Percentiles rank a stretch among this genome's conserved stretches.
These are phyloP conservation scores for Pituophis catenifer DNA, from an alignment of 2,113 vertebrate genomes.

Conservation along the genomic window DNA sequence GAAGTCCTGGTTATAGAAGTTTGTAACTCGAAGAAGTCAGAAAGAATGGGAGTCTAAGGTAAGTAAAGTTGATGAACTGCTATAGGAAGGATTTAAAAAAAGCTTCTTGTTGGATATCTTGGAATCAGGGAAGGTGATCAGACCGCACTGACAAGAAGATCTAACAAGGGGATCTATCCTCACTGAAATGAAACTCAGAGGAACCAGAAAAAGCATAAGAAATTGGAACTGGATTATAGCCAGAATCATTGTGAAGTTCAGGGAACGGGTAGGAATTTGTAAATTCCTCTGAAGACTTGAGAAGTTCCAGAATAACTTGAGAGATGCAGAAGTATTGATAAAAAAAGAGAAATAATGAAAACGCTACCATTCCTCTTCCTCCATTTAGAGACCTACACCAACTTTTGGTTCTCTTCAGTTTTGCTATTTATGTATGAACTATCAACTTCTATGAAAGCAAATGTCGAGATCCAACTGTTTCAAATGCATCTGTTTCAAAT, in stretches of 20 bases:
- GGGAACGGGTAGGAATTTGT: not conserved
- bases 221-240: not conserved
- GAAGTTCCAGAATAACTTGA: too few species aligned
- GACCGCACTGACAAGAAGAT: not conserved
- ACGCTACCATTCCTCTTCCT: not conserved
- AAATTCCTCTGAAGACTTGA: not conserved
- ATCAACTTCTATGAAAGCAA: not conserved
- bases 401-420: not conserved
- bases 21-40: not conserved
- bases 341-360: not conserved
- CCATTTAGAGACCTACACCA: not conserved
- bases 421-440: not conserved
- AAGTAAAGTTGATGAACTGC: not conserved
- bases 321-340: too few species aligned
- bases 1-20: not conserved
- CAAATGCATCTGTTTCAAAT: not conserved
- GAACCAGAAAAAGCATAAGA: not conserved
- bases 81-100: not conserved
- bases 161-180: not conserved
- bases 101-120: not conserved
- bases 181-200: not conserved
- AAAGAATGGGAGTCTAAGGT: not conserved
- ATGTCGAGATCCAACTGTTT: not conserved
- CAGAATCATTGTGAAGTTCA: not conserved
- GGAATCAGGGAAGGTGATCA: not conserved